Evolutionary conservation across 2,797 vertebrate species (phyloP), one percentile per base, ranked within the genome.

Genomic region (Chaetophractus vellerosus): DNA sequence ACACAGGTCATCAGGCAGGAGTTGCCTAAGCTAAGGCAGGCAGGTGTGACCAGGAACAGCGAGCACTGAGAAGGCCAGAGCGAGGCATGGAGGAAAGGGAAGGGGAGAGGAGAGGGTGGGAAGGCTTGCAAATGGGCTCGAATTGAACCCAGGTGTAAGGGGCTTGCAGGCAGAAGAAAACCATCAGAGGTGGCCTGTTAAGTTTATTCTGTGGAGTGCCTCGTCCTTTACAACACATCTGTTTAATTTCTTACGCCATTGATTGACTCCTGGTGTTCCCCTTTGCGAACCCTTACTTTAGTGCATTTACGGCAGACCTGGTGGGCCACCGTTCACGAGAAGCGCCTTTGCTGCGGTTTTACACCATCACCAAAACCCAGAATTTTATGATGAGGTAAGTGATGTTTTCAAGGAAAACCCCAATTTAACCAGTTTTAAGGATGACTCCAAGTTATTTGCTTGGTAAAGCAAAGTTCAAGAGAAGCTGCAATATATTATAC

Each of bases 331-430:
- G 1, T 99, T 99, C 98, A 99, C 98, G 1, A 99, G 98, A 96
- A 99, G 99, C 91, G 99, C 99, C 0, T 99, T 99, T 76, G 99
- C 99, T 91, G 97, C 99, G 1, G 99, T 99, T 92, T 97, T 99
- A 61, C 99, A 99, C 98, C 99, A 99, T 97, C 99, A 99, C 76
- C 99, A 99, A 98, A 99, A 99, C 98, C 99, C 99, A 7, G 99
- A 99, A 97, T 99, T 99, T 98, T 99, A 99, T 86, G 99, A 99
- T 84, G 99, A 99, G 99, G 99, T 99, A 97, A 98, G 95, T n/a
- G 81, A 31, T 82, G 8, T 81, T 91, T 80, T 94, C 90, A 82
- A 59, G 64, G 91, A 63, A 78, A 57, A 96, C 71, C 21, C 38
- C 55, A 71, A 2, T 89, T 92, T 33, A 83, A 55, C 23, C 24